Evolutionary conservation across 2,113 vertebrate species (phyloP), one percentile per base, ranked within the genome.

Genomic region (Beaufortia kweichowensis): DNA sequence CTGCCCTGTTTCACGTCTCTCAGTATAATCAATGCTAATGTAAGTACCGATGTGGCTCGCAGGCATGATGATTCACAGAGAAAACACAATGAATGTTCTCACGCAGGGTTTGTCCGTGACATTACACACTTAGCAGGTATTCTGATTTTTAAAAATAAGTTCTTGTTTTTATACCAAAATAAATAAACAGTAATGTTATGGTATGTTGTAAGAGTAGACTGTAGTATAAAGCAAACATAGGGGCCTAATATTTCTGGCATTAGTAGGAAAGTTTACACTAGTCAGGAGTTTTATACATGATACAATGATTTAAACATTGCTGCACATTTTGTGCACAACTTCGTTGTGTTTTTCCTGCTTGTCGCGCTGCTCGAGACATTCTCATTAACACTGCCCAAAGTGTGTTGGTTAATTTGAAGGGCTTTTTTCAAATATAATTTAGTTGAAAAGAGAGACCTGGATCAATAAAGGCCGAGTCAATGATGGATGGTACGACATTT

Each of bases 401-500:
- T 65, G 50, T 60, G 64, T 4, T 46, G 39, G 48, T 60, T 63
- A 31, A 24, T 72, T 23, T 24, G n/a, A 33, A 62, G 65, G 26
- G 31, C 35, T 76, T 78, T 74, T 79, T 90, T 87, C 60, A 74
- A 83, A 89, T 86, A 90, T 90, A 87, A 91, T 90, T 90, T 86
- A 90, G 88, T 89, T 88, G 87, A 92, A 90, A 87, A 89, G 84
- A 89, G 86, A 88, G 78, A 86, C 82, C 46, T 81, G 81, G 81
- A 93, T 93, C 90, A 84, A 92, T 92, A 85, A 63, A 85, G 82
- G 89, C 90, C 85, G 88, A 89, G 84, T 78, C 86, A 78, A 81
- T 92, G 91, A 93, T 91, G 88, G 90, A 92, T 92, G 90, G 90
- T 53, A 69, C 85, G 31, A 68, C 79, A 83, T 89, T 90, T 90